These are phyloP conservation scores for Labrus mixtus DNA, from an alignment of 2,113 vertebrate species.

Conservation along the genomic window DNA sequence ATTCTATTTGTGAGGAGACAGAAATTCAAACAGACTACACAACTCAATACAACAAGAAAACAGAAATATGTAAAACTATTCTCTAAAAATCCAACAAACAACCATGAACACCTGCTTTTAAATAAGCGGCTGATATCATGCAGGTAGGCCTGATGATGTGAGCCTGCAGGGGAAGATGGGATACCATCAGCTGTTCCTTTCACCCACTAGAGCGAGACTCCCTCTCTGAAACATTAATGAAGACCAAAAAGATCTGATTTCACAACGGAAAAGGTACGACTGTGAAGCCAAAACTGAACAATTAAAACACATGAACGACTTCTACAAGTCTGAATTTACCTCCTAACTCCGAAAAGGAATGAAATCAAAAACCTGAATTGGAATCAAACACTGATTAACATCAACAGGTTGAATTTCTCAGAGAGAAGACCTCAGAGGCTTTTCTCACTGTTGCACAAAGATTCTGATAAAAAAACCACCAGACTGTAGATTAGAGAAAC, in stretches of 20 bases:
- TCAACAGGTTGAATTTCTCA: neutral
- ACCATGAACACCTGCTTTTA: too few relatives aligned
- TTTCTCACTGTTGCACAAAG: too few relatives aligned
- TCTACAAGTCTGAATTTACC: neutral
- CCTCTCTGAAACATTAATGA: conserved; percentile 77
- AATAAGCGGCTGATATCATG: neutral
- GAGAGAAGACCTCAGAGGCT: neutral
- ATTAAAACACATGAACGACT: fast-evolving
- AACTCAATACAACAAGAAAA: too few relatives aligned
- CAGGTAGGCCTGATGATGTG: neutral
- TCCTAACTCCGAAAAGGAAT: neutral
- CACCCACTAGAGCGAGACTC: conserved; percentile 64
- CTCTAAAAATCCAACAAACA: too few relatives aligned
- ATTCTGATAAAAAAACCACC: neutral
- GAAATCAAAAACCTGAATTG: neutral
- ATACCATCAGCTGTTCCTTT: conserved; percentile 36
- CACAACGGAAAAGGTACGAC: conserved; percentile 44
- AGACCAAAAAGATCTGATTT: conserved; percentile 50
- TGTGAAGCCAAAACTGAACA: neutral
- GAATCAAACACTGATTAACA: neutral
- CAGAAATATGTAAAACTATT: too few relatives aligned
- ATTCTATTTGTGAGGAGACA: too few relatives aligned
- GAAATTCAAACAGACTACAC: too few relatives aligned
- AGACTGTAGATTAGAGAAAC: neutral
- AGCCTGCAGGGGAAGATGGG: conserved; percentile 19